Base-by-base conservation (phyloP, 2,797 vertebrate genomes). In the Gadopsis bispinosus region DNA sequence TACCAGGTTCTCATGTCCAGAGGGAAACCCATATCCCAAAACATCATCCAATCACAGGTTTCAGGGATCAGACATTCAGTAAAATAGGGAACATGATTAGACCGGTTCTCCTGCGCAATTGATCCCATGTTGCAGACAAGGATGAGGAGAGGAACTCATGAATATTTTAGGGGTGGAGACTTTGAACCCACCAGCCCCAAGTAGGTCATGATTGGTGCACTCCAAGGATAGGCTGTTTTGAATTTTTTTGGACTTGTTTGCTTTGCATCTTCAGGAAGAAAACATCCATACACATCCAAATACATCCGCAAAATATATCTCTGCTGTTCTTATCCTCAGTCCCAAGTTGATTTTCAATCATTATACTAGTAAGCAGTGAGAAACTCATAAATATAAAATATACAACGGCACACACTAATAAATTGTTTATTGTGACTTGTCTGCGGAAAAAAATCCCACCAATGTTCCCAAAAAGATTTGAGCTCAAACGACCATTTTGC, bases 81-180 rank as follows among this genome's bases (percentile, higher is more conserved):
- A 71, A 87, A 86, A 85, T 51, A 62, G 56, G 69, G 53, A 84
- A 80, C 65, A 61, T 55, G 73, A 88, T 85, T 72, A 83, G 53
- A 66, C 41, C 33, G 35, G 31, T 64, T 88, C 83, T 89, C 87
- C 89, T 87, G 81, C 61, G 83, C 87, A 85, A 89, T 85, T 87
- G 85, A 91, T 92, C 86, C 89, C 85, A 76, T 70, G 88, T 75
- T 86, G 87, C 80, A 84, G 13, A 33, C 16, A 5, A 71, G 73
- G 75, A 78, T 51, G 82, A 83, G 76, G 85, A 78, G 76, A 86
- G 79, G 77, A 85, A 31, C 75, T 91, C 88, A 94, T 95, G 79
- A 93, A 95, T 95, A 93, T 94, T 95, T 94, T 70, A 95, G 80
- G 85, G 81, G 85, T 80, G 89, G 87, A 87, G 88, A 89, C 91